Base-by-base conservation (phyloP, 1,140 invertebrate species). In the Aphidius ervi region DNA sequence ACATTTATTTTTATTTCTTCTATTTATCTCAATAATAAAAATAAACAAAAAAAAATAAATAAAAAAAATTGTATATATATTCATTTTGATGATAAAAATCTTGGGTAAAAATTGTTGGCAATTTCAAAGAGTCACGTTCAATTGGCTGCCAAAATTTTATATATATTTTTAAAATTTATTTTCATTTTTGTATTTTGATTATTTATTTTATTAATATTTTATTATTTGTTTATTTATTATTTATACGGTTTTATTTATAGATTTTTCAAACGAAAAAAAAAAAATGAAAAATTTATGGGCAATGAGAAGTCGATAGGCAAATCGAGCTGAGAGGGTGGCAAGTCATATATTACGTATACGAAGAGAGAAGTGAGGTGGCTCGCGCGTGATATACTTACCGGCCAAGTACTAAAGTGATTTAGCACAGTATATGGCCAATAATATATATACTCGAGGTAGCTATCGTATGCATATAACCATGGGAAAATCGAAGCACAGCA, bases 61-160 rank as follows among this genome's bases (percentile, higher is more conserved):
- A 23, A 23, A 31, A 1, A 31, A 31, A 31, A 31, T 31, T 31
- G 23, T 31, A 31, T 31, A 16, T 16, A 16, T 16, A 48, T 60
- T 52, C 59, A 64, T 58, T 62, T 58, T 48, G 42, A 39, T 46
- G 56, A 62, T 53, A 62, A 47, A 20, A 46, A 64, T 64, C 63
- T 58, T 48, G 31, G 45, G 23, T 31, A 31, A 64, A 64, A 61
- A 46, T 46, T 46, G 37, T 55, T 37, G 46, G 47, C 56, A 48
- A 45, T 60, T 63, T 52, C 7, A 9, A 41, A 53, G 50, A 58
- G 45, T 42, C 40, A 16, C 42, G 10, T 23, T 39, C 23, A 48
- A 40, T 41, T 43, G n/a, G 31, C 40, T 48, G 45, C 53, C 23
- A 31, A 31, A 31, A 31, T 31, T 31, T 31, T 31, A 31, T 31